These are phyloP conservation scores for Periophthalmus modestus DNA, from an alignment of 2,113 vertebrate species.

Conservation along the genomic window DNA sequence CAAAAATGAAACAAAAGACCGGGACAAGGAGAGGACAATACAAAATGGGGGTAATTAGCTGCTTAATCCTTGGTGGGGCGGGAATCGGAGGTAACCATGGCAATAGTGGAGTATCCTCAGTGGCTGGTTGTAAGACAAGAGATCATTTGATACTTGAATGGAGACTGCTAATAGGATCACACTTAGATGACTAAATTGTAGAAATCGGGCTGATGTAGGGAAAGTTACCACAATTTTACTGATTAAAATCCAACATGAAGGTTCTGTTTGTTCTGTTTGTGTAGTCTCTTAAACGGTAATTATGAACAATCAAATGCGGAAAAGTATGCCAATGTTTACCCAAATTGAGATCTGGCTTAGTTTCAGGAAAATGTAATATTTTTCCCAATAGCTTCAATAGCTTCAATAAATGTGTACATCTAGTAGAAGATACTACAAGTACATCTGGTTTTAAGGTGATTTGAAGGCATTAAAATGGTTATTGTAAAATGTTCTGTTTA, in stretches of 20 bases:
- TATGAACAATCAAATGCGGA: no score
- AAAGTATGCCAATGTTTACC: no score
- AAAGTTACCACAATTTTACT: conserved; percentile 24
- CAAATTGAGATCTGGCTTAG: neutral
- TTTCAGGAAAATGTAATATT: no score
- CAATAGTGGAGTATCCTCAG: conserved; percentile 53
- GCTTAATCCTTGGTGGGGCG: conserved; percentile 61
- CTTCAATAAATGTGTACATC: no score
- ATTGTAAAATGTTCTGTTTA: no score
- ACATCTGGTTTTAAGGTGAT: no score
- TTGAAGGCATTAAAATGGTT: no score
- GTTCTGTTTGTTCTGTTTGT: neutral
- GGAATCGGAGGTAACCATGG: conserved; percentile 65
- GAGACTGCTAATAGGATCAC: conserved; percentile 50
- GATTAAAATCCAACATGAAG: neutral
- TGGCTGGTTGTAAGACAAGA: conserved; percentile 56
- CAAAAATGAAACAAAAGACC: conserved; percentile 51
- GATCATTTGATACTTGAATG: conserved; percentile 57
- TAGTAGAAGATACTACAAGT: no score
- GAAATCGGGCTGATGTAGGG: conserved; percentile 26
- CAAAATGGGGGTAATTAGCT: conserved; percentile 70
- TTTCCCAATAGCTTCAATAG: no score
- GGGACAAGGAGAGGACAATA: conserved; percentile 47
- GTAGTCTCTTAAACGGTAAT: neutral
- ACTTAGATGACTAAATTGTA: conserved; percentile 41